These are phyloP conservation scores for Drosophila micromelanica DNA, from an alignment of 1,140 invertebrate species.

Conservation along the genomic window DNA sequence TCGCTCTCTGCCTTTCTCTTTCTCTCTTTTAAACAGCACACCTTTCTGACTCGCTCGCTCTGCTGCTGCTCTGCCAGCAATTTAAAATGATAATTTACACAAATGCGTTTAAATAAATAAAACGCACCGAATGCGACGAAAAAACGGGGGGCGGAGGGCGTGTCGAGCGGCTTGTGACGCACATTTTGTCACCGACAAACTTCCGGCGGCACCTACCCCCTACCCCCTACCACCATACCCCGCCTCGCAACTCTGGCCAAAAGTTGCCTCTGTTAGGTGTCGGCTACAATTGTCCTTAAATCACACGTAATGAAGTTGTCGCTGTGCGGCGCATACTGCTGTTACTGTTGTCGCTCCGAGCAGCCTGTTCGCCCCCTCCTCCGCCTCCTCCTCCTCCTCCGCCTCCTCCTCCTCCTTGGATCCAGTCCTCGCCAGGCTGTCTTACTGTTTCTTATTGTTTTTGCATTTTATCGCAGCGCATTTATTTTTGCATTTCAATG, in stretches of 20 bases:
- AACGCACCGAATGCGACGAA: constrained; percentile 48
- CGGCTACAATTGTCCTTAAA: constrained; percentile 82
- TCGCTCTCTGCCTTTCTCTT: not conserved
- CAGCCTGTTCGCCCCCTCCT: constrained; percentile 6
- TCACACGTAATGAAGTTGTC: constrained; percentile 84
- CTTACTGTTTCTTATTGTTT: constrained; percentile 65
- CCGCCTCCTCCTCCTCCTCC: too few relatives aligned
- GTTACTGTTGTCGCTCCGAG: constrained; percentile 11
- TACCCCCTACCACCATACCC: not conserved
- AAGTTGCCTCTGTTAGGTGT: constrained; percentile 57
- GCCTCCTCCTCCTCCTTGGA: constrained; percentile 10
- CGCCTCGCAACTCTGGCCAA: not conserved
- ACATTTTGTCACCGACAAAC: constrained; percentile 39
- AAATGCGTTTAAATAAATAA: constrained; percentile 83
- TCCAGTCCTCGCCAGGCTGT: constrained; percentile 7
- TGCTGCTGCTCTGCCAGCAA: constrained; percentile 57
- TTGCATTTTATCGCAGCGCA: constrained; percentile 80
- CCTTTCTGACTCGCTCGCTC: constrained; percentile 11
- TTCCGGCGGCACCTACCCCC: constrained; percentile 19
- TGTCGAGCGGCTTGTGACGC: constrained; percentile 29
- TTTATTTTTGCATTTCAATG: constrained; percentile 83
- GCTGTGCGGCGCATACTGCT: constrained; percentile 26
- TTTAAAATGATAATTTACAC: constrained; percentile 83
- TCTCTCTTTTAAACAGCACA: not conserved
- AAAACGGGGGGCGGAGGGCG: not conserved